Percentiles rank a stretch among this genome's conserved stretches.
Conservation (phyloP, 2,888 invertebrate species). For the Mythimna loreyi region DNA sequence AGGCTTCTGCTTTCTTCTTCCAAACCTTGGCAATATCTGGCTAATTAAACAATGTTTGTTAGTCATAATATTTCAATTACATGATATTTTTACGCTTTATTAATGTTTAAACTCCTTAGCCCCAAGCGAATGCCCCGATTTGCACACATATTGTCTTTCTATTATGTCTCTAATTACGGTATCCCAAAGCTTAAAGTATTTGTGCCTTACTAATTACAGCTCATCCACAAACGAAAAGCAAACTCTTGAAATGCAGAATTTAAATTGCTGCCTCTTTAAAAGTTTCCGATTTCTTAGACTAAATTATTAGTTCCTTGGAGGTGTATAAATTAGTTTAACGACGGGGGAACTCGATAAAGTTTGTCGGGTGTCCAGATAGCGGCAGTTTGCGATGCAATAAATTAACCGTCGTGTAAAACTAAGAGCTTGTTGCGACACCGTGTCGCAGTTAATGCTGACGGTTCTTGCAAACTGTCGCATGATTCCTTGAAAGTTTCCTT, state of each 20-base stretch:
- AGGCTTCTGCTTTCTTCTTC: too few species aligned
- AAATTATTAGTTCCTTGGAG: slow-evolving; percentile 39
- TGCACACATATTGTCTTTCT: too few species aligned
- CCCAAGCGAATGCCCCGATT: too few species aligned
- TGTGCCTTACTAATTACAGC: not conserved
- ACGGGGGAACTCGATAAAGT: slow-evolving; percentile 58
- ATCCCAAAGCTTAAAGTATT: not conserved
- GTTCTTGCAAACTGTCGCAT: slow-evolving; percentile 31
- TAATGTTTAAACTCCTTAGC: too few species aligned
- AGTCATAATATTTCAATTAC: not conserved
- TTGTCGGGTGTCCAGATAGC: slow-evolving; percentile 55
- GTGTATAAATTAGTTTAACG: slow-evolving; percentile 54
- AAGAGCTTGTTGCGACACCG: slow-evolving; percentile 49
- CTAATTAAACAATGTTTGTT: not conserved
- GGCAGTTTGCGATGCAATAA: slow-evolving; percentile 63
- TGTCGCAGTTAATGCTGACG: slow-evolving; percentile 34
- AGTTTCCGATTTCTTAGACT: slow-evolving; percentile 26
- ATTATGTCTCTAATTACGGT: too few species aligned
- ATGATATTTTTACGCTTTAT: not conserved
- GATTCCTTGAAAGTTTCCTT: slow-evolving; percentile 46
- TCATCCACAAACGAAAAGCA: not conserved
- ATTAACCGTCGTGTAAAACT: slow-evolving; percentile 57
- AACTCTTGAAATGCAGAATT: slow-evolving; percentile 1
- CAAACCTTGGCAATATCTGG: too few species aligned
- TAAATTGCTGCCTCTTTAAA: slow-evolving; percentile 14